Base-by-base conservation (phyloP, 2,113 vertebrate species). In the Alosa alosa region DNA sequence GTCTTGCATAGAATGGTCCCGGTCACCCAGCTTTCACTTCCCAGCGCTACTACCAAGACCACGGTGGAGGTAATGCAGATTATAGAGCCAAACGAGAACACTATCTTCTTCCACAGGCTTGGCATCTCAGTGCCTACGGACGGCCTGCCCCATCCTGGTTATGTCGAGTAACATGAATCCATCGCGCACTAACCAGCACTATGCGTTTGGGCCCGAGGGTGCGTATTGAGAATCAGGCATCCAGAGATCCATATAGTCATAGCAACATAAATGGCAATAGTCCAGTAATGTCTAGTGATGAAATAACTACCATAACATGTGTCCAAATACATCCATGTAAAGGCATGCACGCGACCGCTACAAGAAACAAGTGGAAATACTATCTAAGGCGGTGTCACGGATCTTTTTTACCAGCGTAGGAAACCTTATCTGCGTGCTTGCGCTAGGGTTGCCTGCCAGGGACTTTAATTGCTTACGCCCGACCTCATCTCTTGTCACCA, bases 1-100 rank as follows among this genome's bases (percentile, higher is more conserved):
- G 97, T 99, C 92, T 98, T 97, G 90, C 98, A 99, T 44, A 99
- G 94, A 88, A 97, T 97, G 88, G 94, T 96, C 2, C 97, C 98
- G 1, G 94, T 96, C 88, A 97, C 94, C 98, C 98, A 99, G 86
- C 94, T 95, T 82, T 97, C 97, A 36, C 93, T 96, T 3, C 94
- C 95, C 91, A 99, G 94, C 15, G 97, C 97, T 20, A 95, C 90
- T 2, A 96, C 89, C 89, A 97, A 89, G 82, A 98, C 95, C 75
- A 94, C 83, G 88, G 96, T 96, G 18, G 98, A 99, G 13, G 88
- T 92, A 86, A 97, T 93, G 87, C 96, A 97, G 60, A 97, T 87
- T 5, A 94, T 46, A 46, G 98, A 96, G 72, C 96, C 96, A 88
- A 96, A 90, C 2, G 96, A 95, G 84, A 97, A 98, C 72, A 96